phyloP scores from a whole-genome alignment of 2,113 vertebrate species.

The Bufo gargarizans region DNA sequence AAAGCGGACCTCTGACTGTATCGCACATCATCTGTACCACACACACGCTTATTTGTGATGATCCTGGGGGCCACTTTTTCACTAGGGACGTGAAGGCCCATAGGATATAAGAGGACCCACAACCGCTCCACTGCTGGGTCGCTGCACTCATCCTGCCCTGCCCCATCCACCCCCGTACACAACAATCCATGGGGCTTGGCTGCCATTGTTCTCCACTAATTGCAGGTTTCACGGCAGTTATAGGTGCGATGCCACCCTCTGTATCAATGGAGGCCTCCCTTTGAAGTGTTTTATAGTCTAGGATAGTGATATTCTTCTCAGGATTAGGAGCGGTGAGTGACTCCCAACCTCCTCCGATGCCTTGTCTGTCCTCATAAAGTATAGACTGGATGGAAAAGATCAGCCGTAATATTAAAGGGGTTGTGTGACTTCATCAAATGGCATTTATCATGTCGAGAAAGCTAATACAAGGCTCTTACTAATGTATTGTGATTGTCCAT shows the following conservation, averaged over 20 bases:
- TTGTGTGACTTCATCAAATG: too few relatives aligned
- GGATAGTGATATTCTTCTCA: neutral
- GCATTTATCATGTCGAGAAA: too few relatives aligned
- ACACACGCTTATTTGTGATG: too few relatives aligned
- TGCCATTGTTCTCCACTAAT: neutral
- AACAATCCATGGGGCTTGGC: neutral
- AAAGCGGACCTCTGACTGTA: too few relatives aligned
- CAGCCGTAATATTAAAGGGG: too few relatives aligned
- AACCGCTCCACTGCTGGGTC: too few relatives aligned
- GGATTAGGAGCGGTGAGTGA: neutral
- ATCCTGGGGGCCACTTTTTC: too few relatives aligned
- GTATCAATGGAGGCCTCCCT: neutral
- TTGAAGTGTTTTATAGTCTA: neutral
- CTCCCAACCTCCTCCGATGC: slow-evolving; percentile 3
- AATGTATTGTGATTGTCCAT: too few relatives aligned
- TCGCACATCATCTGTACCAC: too few relatives aligned
- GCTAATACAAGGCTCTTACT: too few relatives aligned
- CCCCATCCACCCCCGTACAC: neutral
- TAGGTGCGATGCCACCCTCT: neutral
- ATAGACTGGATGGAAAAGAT: neutral
- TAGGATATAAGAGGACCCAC: too few relatives aligned
- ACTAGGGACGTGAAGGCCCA: too few relatives aligned
- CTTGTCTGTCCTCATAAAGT: neutral
- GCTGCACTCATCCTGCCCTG: neutral
- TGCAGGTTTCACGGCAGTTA: neutral